Percentiles rank a stretch among this genome's conserved stretches.
Conservation (phyloP, 2,888 invertebrate species). For the Salticus scenicus region DNA sequence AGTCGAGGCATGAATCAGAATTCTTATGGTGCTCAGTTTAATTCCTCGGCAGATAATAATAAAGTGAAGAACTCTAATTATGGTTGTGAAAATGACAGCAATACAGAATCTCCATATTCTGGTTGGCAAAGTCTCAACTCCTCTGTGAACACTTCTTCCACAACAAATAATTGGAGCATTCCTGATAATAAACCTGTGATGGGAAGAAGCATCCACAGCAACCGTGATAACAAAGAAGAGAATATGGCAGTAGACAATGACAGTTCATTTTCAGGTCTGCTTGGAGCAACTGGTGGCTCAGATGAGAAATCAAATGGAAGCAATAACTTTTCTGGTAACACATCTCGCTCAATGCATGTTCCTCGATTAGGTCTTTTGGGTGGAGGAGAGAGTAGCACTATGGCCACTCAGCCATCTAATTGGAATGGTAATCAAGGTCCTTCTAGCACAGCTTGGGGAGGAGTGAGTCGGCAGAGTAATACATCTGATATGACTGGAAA, state of each 20-base stretch:
- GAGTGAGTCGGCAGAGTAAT: neutral
- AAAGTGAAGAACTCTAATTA: slow-evolving; percentile 27
- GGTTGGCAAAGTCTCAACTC: slow-evolving; percentile 62
- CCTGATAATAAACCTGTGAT: slow-evolving; percentile 32
- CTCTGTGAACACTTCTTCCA: slow-evolving; percentile 17
- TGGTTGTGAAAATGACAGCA: slow-evolving; percentile 33
- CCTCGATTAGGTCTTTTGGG: slow-evolving; percentile 82
- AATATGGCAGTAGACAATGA: slow-evolving; percentile 29
- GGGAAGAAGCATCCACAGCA: slow-evolving; percentile 36
- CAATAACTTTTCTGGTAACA: neutral
- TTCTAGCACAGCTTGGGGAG: slow-evolving; percentile 33
- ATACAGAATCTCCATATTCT: slow-evolving; percentile 39
- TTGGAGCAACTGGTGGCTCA: slow-evolving; percentile 64
- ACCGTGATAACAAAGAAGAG: slow-evolving; percentile 25
- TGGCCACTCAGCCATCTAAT: slow-evolving; percentile 83
- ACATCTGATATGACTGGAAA: slow-evolving; percentile 32
- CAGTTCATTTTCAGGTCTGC: slow-evolving; percentile 53
- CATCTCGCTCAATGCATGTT: slow-evolving; percentile 74
- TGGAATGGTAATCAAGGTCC: slow-evolving; percentile 84
- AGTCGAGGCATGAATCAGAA: slow-evolving; percentile 38
- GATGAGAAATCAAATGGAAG: slow-evolving; percentile 12
- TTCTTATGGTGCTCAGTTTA: slow-evolving; percentile 61
- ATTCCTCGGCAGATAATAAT: slow-evolving; percentile 37
- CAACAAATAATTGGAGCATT: slow-evolving; percentile 37
- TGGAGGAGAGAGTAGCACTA: slow-evolving; percentile 88